Conservation (phyloP, 2,113 vertebrate genomes). For the Hylia prasina region DNA sequence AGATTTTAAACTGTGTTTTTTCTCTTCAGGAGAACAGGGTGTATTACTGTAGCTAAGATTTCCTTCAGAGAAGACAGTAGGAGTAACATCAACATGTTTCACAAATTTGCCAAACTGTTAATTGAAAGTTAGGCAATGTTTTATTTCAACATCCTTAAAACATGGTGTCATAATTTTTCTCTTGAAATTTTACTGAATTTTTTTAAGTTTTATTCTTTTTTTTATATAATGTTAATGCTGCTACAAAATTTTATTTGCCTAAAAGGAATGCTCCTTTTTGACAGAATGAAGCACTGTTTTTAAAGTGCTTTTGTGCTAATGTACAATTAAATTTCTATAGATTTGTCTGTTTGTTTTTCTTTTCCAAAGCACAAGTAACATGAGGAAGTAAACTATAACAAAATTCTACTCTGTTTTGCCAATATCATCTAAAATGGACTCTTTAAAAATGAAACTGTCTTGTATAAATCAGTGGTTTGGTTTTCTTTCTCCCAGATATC, state of each 20-base stretch:
- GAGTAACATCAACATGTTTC: not conserved
- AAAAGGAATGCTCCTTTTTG: not conserved
- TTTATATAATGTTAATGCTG: not conserved
- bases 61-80: not conserved
- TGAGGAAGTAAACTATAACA: not conserved
- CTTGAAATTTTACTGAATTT: not conserved
- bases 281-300: not conserved
- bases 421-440: not conserved
- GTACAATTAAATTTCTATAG: not conserved
- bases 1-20: not conserved
- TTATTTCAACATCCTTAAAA: not conserved
- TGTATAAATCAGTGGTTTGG: not conserved
- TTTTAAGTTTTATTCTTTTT: not conserved
- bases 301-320: not conserved
- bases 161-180: not conserved
- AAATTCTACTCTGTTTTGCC: not conserved
- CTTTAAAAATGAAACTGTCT: not conserved
- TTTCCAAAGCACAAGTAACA: not conserved
- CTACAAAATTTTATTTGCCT: not conserved
- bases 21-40: not conserved
- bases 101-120: not conserved
- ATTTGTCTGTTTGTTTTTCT: not conserved
- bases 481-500: not conserved
- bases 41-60: not conserved
- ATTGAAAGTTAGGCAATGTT: not conserved